Base-by-base conservation (phyloP, 2,888 invertebrate species). In the Galerucella pusilla region DNA sequence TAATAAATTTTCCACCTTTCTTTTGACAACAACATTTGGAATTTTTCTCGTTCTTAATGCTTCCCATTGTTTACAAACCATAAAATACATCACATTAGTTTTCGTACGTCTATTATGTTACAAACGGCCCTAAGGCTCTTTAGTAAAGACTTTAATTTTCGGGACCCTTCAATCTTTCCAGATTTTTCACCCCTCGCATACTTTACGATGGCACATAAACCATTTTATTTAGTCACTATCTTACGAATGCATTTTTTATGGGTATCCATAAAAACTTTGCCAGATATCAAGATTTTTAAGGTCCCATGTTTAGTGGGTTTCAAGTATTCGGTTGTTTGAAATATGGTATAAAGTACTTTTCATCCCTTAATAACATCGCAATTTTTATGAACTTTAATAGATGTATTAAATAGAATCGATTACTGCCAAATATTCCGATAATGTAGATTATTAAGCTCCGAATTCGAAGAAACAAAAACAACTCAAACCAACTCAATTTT, bases 161-260 rank as follows among this genome's bases (percentile, higher is more conserved):
- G 49, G 60, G 73, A 63, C 75, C 73, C 70, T 75, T 73, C 61
- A 70, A 75, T 68, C 70, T 57, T 63, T 16, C 28, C 52, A 75
- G 75, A 75, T 75, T 75, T 70, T 75, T 73, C 73, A 69, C 75
- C 73, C 72, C 63, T 49, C 67, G 76, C 60, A 16, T 64, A 72
- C 65, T 78, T 78, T 78, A 78, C 78, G 75, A 73, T 70, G 57
- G 35, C 63, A n/a, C 78, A 77, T 78, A 78, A 78, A 78, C 71
- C 76, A 76, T 78, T 78, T 78, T 78, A 78, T 78, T 75, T 68
- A 78, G 71, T 76, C 74, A 70, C 78, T 78, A 77, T 78, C 76
- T 78, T 73, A 78, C 52, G 76, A 72, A 72, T 75, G 75, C 46
- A 70, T 77, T 78, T 78, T 78, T 78, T 77, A 78, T 75, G 78